Evolutionary conservation across 2,888 invertebrate species (phyloP), one percentile per base, ranked within the genome.

Genomic region (Drosophila anceps): DNA sequence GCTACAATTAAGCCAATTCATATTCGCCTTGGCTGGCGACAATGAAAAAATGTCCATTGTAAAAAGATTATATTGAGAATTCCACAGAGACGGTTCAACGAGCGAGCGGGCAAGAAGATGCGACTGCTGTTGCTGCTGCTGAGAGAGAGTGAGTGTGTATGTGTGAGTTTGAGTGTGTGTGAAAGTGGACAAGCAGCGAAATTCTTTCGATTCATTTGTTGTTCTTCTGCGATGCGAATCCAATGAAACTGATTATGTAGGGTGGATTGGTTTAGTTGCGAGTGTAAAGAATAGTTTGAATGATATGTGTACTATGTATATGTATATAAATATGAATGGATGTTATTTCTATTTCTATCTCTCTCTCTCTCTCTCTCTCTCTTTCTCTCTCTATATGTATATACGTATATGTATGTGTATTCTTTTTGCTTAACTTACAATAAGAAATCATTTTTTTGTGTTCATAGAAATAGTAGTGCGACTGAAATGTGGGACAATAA

Each of bases 121-220:
- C 5, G 10, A 15, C 1, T n/a, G 39, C 4, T 44, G 24, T 44
- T 15, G 44, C 3, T 24, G 27, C 6, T 77, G 53, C 20, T 24
- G 24, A 39, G 27, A 41, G 35, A 55, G 55, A 51, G 35, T 13
- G 31, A n/a, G 39, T n/a, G 39, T 3, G 7, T 60, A 41, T 57
- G 73, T 65, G 71, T 50, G 41, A 3, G 24, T 24, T 1, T 10
- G 33, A n/a, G 29, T n/a, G n/a, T 61, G 44, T 59, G 70, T 68
- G 71, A 87, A 87, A 73, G 83, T 78, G 72, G 63, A 69, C 64
- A 60, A 39, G 51, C 44, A 60, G 53, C 55, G 68, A 53, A 86
- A 88, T 88, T 80, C 73, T 82, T 89, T 81, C 64, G 58, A 58
- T 73, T 50, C 20, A 43, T 46, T 63, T 61, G 51, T 64, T 71